Evolutionary conservation across 2,113 vertebrate species (phyloP).

Genomic region (Oceanites oceanicus): DNA sequence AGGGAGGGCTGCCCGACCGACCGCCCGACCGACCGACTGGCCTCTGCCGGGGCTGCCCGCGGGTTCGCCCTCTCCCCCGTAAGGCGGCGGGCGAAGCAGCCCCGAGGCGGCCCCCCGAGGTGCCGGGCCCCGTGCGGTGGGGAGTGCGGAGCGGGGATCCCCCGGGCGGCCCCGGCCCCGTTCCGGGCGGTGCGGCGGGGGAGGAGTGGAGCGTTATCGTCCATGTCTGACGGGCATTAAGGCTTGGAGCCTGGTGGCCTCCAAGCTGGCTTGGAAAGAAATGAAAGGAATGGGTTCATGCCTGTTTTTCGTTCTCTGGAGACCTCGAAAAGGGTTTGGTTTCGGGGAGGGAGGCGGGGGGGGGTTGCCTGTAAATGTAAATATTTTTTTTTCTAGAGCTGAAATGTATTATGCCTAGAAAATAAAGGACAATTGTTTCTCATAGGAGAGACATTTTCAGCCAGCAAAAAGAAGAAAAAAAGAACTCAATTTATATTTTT

Average conservation of each 20-base stretch:
- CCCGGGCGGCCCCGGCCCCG: background rate
- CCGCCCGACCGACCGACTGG: no score
- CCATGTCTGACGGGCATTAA: accelerated
- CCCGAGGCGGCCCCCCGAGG: background rate
- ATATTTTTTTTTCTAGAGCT: accelerated
- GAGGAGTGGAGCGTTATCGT: accelerated
- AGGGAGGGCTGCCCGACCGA: background rate
- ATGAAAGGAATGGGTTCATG: accelerated
- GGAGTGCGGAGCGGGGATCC: background rate
- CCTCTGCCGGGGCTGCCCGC: background rate
- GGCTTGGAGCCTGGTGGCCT: background rate
- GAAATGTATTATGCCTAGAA: background rate
- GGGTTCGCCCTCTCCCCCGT: no score
- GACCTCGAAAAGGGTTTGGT: no score
- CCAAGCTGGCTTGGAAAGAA: background rate
- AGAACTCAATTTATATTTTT: accelerated
- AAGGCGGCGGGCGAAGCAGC: background rate
- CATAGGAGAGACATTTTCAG: background rate
- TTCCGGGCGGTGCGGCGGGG: background rate
- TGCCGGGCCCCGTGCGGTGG: background rate
- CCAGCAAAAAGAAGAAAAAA: no score
- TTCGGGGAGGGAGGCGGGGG: background rate
- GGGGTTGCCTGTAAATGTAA: no score
- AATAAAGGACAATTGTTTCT: background rate
- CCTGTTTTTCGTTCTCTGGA: no score